These are phyloP conservation scores for Theristicus caerulescens DNA, from an alignment of 2,113 vertebrate species.

Conservation along the genomic window DNA sequence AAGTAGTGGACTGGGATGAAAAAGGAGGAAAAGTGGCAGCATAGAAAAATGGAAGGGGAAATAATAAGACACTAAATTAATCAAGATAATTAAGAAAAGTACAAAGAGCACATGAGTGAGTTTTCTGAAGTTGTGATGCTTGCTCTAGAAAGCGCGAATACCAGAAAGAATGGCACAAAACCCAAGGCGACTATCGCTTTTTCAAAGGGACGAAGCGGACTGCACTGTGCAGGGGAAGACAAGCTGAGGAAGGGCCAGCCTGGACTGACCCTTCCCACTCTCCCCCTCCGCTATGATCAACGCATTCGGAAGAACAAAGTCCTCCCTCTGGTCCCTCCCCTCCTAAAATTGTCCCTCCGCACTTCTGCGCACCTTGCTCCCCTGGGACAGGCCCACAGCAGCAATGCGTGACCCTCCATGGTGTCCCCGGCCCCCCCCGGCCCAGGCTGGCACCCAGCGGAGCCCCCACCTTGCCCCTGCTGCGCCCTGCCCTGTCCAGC, in stretches of 20 bases:
- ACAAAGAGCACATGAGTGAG: neutral
- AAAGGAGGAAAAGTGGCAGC: neutral
- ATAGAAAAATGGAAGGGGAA: neutral
- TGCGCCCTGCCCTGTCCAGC: neutral
- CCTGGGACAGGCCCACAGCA: neutral
- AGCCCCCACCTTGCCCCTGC: neutral
- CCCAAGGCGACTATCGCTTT: neutral
- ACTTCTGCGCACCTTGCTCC: neutral
- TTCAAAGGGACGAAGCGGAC: neutral
- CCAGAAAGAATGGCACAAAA: neutral
- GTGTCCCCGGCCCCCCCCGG: neutral
- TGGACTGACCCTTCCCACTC: neutral
- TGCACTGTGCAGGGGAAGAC: neutral
- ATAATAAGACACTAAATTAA: neutral
- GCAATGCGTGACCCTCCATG: rapidly evolving
- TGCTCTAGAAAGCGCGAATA: neutral
- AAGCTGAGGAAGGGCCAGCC: neutral
- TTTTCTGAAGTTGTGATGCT: neutral
- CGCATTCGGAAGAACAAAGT: neutral
- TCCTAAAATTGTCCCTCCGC: neutral
- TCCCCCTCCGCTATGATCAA: neutral
- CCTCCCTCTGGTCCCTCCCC: neutral
- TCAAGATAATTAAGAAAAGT: neutral
- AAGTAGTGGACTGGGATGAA: neutral
- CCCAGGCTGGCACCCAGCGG: neutral